Evolutionary conservation across 2,888 invertebrate species (phyloP), one percentile per base, ranked within the genome.

Genomic region (Digitonthophagus gazella): DNA sequence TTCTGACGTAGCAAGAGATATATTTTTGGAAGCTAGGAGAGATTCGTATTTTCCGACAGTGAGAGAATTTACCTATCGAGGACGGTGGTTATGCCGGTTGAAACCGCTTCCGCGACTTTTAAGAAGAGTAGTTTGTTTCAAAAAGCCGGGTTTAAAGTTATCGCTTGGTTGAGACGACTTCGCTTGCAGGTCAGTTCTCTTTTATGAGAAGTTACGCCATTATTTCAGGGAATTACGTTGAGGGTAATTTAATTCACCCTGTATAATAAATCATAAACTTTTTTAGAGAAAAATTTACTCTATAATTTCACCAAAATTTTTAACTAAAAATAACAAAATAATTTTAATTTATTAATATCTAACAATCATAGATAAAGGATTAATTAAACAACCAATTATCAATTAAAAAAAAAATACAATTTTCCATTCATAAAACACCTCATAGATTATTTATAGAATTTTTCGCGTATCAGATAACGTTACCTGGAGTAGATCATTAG

Each of bases 131-230:
- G 67, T 71, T 79, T 84, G 75, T 78, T 84, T 69, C 83, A 83
- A 72, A 81, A 82, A 74, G 83, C 84, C 61, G 79, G 84, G 71
- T 81, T 82, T 72, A 84, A 84, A 78, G 79, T 84, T 69, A 76
- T 82, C 69, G 79, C 78, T 74, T 85, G 85, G 85, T 79, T 85
- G 72, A 80, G 83, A 71, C 77, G 76, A 69, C 75, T 80, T 61
- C 75, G 78, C 68, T 44, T 67, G 64, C 79, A 81, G 81, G 81
- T 81, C 68, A 77, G 80, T 77, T 63, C 15, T 55, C 57, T 64
- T 58, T 15, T 61, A n/a, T 16, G 57, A 22, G 65, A 63, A 66
- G 61, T 58, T 64, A 66, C n/a, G n/a, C n/a, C n/a, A n/a, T n/a
- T n/a, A n/a, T n/a, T n/a, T n/a, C n/a, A n/a, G n/a, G n/a, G n/a